Conservation (phyloP, 1,140 invertebrate species). For the Reticulitermes speratus region DNA sequence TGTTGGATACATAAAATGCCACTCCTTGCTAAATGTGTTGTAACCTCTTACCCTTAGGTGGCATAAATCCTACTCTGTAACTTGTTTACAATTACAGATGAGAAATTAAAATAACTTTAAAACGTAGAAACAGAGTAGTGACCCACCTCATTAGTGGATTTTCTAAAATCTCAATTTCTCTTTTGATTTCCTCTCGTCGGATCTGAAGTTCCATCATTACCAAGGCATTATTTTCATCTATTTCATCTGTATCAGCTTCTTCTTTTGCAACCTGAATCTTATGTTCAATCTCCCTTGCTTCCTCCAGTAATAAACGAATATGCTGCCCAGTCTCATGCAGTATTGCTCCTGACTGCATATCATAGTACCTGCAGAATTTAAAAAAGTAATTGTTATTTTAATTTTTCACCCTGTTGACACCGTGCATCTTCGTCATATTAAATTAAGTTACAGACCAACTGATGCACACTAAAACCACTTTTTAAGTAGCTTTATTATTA, state of each 20-base stretch:
- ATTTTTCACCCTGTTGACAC: too few species aligned
- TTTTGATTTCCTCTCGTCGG: neutral
- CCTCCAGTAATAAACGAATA: neutral
- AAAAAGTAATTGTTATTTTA: neutral
- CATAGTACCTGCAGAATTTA: neutral
- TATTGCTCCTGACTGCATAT: neutral
- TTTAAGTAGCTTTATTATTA: too few species aligned
- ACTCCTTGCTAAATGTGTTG: too few species aligned
- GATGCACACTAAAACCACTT: too few species aligned
- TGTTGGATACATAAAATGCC: too few species aligned
- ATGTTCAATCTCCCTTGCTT: neutral
- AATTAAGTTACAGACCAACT: too few species aligned
- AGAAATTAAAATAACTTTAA: too few species aligned
- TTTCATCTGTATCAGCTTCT: neutral
- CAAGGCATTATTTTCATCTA: neutral
- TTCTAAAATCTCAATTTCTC: neutral
- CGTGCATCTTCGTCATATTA: too few species aligned
- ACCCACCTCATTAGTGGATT: slow-evolving; percentile 1
- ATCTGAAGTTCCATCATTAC: neutral
- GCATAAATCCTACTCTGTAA: too few species aligned
- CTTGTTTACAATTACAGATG: too few species aligned
- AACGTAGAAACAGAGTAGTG: too few species aligned
- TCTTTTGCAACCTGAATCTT: neutral
- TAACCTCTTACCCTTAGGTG: too few species aligned
- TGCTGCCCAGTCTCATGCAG: neutral